Percentiles rank a stretch among this genome's conserved stretches.
Evolutionary conservation across 2,888 invertebrate species (phyloP).

Genomic region (Euproctis similis): DNA sequence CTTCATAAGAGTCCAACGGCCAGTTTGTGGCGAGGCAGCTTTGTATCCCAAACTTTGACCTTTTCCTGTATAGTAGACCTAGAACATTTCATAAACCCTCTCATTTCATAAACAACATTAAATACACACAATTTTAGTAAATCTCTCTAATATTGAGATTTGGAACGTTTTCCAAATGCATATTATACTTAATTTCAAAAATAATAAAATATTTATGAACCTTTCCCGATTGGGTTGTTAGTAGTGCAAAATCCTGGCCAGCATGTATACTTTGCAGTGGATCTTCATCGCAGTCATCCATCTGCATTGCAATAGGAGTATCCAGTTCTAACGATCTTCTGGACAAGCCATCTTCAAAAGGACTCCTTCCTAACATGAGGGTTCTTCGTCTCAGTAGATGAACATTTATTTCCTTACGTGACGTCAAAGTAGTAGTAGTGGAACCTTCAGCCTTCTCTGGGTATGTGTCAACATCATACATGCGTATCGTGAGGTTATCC

Average conservation of each 20-base stretch:
- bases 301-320: constrained; percentile 71
- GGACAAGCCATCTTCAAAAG: constrained; percentile 51
- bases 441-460: constrained; percentile 32
- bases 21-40: constrained; percentile 64
- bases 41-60: constrained; percentile 91
- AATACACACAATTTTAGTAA: no score
- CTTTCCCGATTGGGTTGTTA: constrained; percentile 90
- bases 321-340: constrained; percentile 55
- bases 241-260: constrained; percentile 93
- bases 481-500: constrained; percentile 56
- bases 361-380: constrained; percentile 51
- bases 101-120: no score
- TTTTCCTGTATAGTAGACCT: constrained; percentile 91
- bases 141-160: no score
- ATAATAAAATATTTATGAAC: no score
- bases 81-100: neutral
- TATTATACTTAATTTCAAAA: no score
- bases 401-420: constrained; percentile 50
- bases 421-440: constrained; percentile 31
- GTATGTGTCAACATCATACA: constrained; percentile 47
- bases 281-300: constrained; percentile 81
- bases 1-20: constrained; percentile 78
- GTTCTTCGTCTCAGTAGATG: constrained; percentile 56
- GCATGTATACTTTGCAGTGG: constrained; percentile 85
- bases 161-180: no score